Evolutionary conservation across 2,113 vertebrate genomes (phyloP), one percentile per base, ranked within the genome.

Genomic region (Podarcis cretensis): DNA sequence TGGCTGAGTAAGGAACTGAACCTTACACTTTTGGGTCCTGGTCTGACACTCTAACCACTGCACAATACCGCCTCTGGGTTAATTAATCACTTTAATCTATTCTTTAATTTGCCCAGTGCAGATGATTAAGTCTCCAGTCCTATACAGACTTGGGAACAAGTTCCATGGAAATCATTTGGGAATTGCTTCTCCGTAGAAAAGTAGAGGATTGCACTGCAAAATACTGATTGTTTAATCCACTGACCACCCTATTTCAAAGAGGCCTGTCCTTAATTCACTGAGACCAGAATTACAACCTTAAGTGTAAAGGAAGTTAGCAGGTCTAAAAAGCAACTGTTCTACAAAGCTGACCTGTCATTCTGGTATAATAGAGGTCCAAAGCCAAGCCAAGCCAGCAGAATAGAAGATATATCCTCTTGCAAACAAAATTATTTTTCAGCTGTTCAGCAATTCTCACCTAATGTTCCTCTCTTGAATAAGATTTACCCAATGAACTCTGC

Each of bases 351-450:
- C 69, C 54, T 75, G 73, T 21, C 25, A 37, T 57, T 65, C n/a
- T 25, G 9, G 75, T 81, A 40, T 16, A 63, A 81, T 76, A 35
- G 0, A 20, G 69, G 18, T 1, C 35, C 59, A 65, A 48, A 81
- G 57, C 79, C 76, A 93, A 87, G 74, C 48, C 59, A 81, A 89
- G 79, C 7, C 37, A 25, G 68, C 32, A 69, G n/a, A n/a, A 43
- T 85, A 68, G 23, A 40, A 75, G 23, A 35, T 2, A 27, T 21
- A 21, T 89, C 75, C 81, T 71, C 85, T 83, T 37, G 75, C 68
- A 89, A 93, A 79, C 1, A 83, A 87, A 69, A 89, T 43, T 73
- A 3, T 86, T 92, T 94, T 94, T 89, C 23, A 5, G 71, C 37
- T 59, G 20, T 32, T 89, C 21, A 35, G 75, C 10, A 2, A 74